phyloP scores from a whole-genome alignment of 2,113 vertebrate genomes.

The Nycticryphes semicollaris region DNA sequence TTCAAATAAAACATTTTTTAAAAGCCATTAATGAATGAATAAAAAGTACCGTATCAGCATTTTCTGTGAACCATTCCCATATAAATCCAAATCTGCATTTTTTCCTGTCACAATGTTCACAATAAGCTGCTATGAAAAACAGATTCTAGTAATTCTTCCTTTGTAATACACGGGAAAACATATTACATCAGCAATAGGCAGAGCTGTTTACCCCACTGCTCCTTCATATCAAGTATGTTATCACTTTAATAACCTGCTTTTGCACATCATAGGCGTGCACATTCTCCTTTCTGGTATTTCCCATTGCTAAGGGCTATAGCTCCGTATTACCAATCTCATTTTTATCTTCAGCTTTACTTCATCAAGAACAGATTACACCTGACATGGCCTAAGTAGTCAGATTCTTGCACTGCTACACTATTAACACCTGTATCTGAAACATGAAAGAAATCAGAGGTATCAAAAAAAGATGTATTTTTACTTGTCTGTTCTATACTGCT shows the following conservation, averaged over 20 bases:
- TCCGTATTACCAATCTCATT: not conserved
- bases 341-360: conserved; percentile 3
- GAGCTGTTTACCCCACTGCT: not conserved
- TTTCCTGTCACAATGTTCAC: not conserved
- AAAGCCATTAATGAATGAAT: not conserved
- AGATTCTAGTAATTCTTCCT: not conserved
- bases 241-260: not conserved
- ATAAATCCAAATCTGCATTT: not conserved
- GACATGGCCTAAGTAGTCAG: not conserved
- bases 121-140: not conserved
- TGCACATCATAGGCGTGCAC: not conserved
- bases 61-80: not conserved
- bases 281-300: not conserved
- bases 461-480: not conserved
- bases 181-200: not conserved
- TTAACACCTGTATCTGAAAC: not conserved
- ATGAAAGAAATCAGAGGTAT: not conserved
- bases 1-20: not conserved
- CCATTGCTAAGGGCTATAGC: not conserved
- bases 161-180: not conserved
- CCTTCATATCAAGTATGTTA: not conserved
- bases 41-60: not conserved
- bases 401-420: not conserved
- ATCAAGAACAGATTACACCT: not conserved
- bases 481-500: not conserved